Conservation (phyloP, 2,113 vertebrate genomes). For the Muntiacus reevesi region DNA sequence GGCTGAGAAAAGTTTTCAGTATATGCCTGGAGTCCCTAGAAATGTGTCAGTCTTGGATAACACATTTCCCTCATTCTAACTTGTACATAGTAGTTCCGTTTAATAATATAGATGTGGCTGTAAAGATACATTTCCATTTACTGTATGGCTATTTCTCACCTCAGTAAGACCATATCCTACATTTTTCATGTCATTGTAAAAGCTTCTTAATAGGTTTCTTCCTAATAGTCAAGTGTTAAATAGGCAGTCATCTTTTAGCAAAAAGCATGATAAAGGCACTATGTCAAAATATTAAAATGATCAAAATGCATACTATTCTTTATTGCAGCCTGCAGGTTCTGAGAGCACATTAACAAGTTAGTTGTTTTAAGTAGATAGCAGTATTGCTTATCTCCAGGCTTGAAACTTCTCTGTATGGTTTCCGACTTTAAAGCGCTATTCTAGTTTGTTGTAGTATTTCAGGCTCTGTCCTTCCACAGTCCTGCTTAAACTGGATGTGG, state of each 20-base stretch:
- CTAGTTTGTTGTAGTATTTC: background rate
- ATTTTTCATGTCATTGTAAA: background rate
- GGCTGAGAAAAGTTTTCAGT: background rate
- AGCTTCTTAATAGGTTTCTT: background rate
- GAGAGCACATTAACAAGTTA: background rate
- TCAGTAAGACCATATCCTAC: background rate
- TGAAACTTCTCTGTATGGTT: background rate
- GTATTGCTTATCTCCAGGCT: background rate
- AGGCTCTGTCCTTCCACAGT: background rate
- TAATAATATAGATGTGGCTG: background rate
- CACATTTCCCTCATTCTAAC: conserved; percentile 25
- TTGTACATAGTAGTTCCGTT: background rate
- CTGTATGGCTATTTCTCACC: background rate
- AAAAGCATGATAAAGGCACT: background rate
- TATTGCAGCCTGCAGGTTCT: background rate
- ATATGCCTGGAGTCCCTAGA: background rate
- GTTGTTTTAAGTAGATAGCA: background rate
- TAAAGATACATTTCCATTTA: background rate
- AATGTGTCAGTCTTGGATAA: conserved; percentile 25
- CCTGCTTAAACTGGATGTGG: too few species aligned
- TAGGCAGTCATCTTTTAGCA: background rate
- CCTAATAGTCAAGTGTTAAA: background rate
- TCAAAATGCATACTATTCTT: background rate
- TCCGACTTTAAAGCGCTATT: background rate
- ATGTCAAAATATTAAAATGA: background rate